Evolutionary conservation across 2,888 invertebrate species (phyloP), one percentile per base, ranked within the genome.

Genomic region (Furcula furcula): DNA sequence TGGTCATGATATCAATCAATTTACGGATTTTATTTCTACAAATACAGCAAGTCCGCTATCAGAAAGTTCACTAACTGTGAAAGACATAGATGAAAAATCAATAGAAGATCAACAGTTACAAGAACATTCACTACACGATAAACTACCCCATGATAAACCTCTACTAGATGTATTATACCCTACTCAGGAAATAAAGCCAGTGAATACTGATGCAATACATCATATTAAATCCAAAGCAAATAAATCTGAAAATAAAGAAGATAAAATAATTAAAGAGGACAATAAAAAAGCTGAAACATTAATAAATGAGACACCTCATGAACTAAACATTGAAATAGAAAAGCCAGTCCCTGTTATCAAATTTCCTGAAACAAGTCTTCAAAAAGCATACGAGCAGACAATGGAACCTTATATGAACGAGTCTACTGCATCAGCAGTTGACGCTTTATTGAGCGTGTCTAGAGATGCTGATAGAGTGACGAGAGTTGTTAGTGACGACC

Each of bases 391-490:
- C 29, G 55, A 66, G 18, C 54, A 59, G 40, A 15, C 53, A 26
- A 46, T 55, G 28, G 54, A 70, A 41, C 65, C 72, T 4, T 79
- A 60, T 38, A 76, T 85, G 76, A 85, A 75, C 55, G 82, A 84
- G 56, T 73, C 84, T 10, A 85, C 86, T 13, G 84, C 84, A 9
- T 85, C 84, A 1, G 87, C 87, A 9, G 87, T 88, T n/a, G 87
- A 87, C 43, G 85, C 85, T 23, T 71, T 87, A 36, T 54, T 87
- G 29, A 85, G 84, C 54, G 87, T 86, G 1, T 86, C 87, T 2
- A 67, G 85, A 45, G 86, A 88, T 40, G 52, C 80, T 23, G 87
- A 88, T 39, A 65, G 84, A 57, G 85, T 87, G 1, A 84, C 87
- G 3, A 78, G 76, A 55, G 55, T 67, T 21, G 74, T 87, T 22